phyloP scores from a whole-genome alignment of 2,888 invertebrate species.

The Rutpela maculata region DNA sequence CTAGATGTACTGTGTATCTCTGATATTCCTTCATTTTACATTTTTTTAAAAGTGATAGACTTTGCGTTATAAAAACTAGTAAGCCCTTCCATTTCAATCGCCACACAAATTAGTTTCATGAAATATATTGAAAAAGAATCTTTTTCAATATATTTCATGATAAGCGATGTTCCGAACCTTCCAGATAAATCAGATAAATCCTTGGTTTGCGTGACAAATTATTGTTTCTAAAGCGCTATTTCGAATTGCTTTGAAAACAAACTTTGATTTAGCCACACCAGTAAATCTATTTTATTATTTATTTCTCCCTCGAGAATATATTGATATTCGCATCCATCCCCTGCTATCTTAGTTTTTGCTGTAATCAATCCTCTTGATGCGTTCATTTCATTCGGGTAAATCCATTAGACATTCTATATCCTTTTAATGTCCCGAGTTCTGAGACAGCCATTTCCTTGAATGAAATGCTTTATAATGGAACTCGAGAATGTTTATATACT shows the following conservation, averaged over 20 bases:
- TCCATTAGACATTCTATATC: slow-evolving; percentile 31
- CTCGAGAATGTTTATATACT: slow-evolving; percentile 16
- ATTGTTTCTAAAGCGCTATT: not conserved
- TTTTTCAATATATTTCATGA: too few relatives aligned
- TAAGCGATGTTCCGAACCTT: too few relatives aligned
- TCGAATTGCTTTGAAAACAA: not conserved
- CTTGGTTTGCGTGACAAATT: too few relatives aligned
- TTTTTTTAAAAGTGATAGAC: too few relatives aligned
- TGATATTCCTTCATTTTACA: too few relatives aligned
- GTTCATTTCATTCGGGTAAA: slow-evolving; percentile 1
- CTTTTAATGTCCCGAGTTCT: slow-evolving; percentile 8
- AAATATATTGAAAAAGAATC: too few relatives aligned
- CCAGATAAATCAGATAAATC: too few relatives aligned
- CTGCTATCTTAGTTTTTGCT: slow-evolving; percentile 9
- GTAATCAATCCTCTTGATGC: slow-evolving; percentile 22
- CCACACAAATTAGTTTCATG: too few relatives aligned
- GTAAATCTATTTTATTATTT: not conserved
- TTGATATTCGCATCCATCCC: not conserved
- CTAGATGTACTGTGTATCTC: too few relatives aligned
- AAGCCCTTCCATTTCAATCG: too few relatives aligned
- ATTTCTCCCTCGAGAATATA: slow-evolving; percentile 7
- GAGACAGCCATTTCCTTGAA: slow-evolving; percentile 7
- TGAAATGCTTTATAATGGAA: slow-evolving; percentile 15
- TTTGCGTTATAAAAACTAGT: too few relatives aligned
- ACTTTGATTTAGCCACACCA: slow-evolving; percentile 5